These are phyloP conservation scores for Lottia scabra DNA, from an alignment of 2,888 invertebrate species.

Conservation along the genomic window DNA sequence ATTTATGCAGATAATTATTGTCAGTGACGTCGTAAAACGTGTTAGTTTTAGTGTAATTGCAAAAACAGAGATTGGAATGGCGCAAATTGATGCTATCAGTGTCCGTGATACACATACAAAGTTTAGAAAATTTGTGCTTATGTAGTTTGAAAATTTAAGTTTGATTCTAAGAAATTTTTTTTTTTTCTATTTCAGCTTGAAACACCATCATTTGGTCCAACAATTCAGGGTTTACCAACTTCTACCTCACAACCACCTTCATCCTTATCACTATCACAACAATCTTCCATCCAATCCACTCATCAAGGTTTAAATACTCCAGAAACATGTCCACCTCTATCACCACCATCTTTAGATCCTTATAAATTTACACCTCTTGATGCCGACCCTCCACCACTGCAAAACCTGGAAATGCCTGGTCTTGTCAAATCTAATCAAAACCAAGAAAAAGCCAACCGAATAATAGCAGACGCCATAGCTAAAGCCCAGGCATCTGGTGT, in stretches of 20 bases:
- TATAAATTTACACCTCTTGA: conserved; percentile 1
- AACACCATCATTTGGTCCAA: background rate
- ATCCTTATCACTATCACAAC: too few relatives aligned
- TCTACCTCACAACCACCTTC: background rate
- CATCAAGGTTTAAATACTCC: conserved; percentile 1
- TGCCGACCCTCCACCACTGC: background rate
- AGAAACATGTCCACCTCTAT: background rate
- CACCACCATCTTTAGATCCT: background rate
- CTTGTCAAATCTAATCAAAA: conserved; percentile 14
- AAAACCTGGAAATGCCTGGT: background rate
- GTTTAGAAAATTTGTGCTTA: too few relatives aligned
- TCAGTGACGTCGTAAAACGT: too few relatives aligned
- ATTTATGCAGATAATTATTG: too few relatives aligned
- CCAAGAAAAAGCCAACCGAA: conserved; percentile 57
- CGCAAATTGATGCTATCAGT: too few relatives aligned
- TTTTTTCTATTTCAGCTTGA: background rate
- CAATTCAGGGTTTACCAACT: background rate
- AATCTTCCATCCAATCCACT: background rate
- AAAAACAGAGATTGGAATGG: too few relatives aligned
- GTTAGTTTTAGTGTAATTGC: too few relatives aligned
- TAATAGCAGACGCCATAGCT: conserved; percentile 57
- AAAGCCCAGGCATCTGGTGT: conserved; percentile 51
- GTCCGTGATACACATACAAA: too few relatives aligned
- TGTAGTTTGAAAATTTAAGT: too few relatives aligned
- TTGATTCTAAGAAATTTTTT: background rate